Percentiles rank a stretch among this genome's conserved stretches.
Conservation (phyloP, 2,797 vertebrate genomes). For the Remorina albescens region DNA sequence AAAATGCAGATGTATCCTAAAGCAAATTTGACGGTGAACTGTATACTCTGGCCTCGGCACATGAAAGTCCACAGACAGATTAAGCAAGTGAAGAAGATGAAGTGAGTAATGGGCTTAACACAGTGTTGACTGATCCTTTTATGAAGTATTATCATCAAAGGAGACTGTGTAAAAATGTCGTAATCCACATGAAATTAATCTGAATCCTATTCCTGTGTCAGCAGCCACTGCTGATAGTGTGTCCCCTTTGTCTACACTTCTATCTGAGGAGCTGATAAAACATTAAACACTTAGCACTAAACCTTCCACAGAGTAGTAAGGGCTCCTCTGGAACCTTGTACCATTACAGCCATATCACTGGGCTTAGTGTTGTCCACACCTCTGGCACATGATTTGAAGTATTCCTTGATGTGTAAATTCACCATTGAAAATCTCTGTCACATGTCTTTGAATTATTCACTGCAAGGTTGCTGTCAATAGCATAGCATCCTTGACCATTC, state of each 20-base stretch:
- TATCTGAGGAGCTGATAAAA: conserved; percentile 52
- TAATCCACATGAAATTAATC: conserved; percentile 71
- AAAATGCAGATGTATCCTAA: conserved; percentile 49
- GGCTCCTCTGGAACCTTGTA: conserved; percentile 27
- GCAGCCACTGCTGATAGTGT: conserved; percentile 45
- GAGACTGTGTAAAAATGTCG: conserved; percentile 55
- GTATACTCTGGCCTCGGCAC: conserved; percentile 16
- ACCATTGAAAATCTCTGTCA: conserved; percentile 37
- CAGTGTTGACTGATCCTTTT: conserved; percentile 68
- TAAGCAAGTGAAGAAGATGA: conserved; percentile 37
- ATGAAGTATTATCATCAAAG: conserved; percentile 70
- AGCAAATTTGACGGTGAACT: conserved; percentile 48
- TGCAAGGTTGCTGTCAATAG: conserved; percentile 52
- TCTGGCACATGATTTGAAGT: conserved; percentile 49
- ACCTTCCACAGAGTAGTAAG: conserved; percentile 10
- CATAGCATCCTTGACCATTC: conserved; percentile 36
- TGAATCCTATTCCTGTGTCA: conserved; percentile 46
- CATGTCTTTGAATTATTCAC: conserved; percentile 70
- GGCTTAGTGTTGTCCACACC: conserved; percentile 45
- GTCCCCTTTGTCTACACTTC: conserved; percentile 26
- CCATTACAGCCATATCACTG: conserved; percentile 3
- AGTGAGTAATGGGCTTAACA: conserved; percentile 63
- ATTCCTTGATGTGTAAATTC: conserved; percentile 69
- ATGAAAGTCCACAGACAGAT: conserved; percentile 55
- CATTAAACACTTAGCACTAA: conserved; percentile 28